phyloP scores from a whole-genome alignment of 2,888 invertebrate genomes.

The Lycocerus yunnanus region DNA sequence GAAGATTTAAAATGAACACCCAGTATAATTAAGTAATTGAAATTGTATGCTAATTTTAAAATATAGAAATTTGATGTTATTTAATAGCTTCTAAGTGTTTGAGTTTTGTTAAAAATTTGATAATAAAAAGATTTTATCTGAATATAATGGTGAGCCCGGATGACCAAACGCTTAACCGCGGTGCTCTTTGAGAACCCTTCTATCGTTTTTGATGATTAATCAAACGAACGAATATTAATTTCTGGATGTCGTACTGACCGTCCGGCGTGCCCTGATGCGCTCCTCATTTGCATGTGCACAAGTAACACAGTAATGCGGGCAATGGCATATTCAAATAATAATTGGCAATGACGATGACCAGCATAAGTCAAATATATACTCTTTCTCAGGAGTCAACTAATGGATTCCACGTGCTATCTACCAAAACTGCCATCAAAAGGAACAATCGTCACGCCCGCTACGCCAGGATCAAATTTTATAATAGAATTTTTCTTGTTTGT shows the following conservation, averaged over 20 bases:
- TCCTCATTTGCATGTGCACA: slow-evolving; percentile 48
- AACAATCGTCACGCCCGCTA: slow-evolving; percentile 13
- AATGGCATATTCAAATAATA: slow-evolving; percentile 47
- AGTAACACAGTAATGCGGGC: slow-evolving; percentile 49
- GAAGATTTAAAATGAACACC: too few relatives aligned
- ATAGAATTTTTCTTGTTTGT: not conserved
- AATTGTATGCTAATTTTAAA: not conserved
- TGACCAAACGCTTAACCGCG: slow-evolving; percentile 4
- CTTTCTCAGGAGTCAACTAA: slow-evolving; percentile 42
- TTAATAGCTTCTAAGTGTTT: not conserved
- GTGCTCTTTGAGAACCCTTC: slow-evolving; percentile 15
- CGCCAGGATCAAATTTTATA: slow-evolving; percentile 11
- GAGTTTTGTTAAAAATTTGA: not conserved
- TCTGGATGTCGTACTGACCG: slow-evolving; percentile 48
- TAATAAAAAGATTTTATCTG: not conserved
- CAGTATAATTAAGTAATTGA: too few relatives aligned
- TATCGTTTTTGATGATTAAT: slow-evolving; percentile 44
- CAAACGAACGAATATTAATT: slow-evolving; percentile 48
- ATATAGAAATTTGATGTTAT: not conserved
- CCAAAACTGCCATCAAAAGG: slow-evolving; percentile 7
- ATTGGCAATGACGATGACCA: slow-evolving; percentile 52
- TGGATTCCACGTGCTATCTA: slow-evolving; percentile 43
- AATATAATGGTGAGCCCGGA: slow-evolving; percentile 7
- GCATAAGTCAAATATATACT: slow-evolving; percentile 44
- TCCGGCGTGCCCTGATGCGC: slow-evolving; percentile 44